Conservation (phyloP, 2,797 vertebrate genomes). For the Buphagus erythrorhynchus region DNA sequence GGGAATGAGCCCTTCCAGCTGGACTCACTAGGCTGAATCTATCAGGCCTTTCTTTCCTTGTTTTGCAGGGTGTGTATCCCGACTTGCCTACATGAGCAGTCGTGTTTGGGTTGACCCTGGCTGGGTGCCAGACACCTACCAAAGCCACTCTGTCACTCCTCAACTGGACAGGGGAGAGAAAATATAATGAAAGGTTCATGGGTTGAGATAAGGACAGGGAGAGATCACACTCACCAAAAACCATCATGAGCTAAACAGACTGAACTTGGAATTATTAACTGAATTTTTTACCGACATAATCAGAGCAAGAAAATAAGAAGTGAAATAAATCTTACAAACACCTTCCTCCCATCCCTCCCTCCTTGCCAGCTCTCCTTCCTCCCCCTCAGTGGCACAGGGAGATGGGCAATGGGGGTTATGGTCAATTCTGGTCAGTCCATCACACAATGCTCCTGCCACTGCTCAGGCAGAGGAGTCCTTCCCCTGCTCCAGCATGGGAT, state of each 20-base stretch:
- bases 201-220: background rate
- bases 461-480: background rate
- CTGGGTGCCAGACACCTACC: background rate
- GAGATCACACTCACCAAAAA: background rate
- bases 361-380: background rate
- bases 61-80: background rate
- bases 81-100: background rate
- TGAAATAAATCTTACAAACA: background rate
- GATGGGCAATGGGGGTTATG: too few species aligned
- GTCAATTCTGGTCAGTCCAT: background rate
- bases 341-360: rapidly evolving
- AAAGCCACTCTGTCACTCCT: background rate
- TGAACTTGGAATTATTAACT: background rate
- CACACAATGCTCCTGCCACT: rapidly evolving
- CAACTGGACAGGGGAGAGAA: background rate
- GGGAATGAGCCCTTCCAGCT: background rate
- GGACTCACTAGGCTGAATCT: background rate
- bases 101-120: background rate
- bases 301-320: background rate
- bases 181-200: rapidly evolving
- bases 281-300: background rate
- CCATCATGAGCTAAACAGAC: background rate
- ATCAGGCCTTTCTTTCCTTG: background rate
- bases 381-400: background rate
- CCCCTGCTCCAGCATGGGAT: background rate